Evolutionary conservation across 2,113 vertebrate genomes (phyloP).

Genomic region (Neolamprologus toae): DNA sequence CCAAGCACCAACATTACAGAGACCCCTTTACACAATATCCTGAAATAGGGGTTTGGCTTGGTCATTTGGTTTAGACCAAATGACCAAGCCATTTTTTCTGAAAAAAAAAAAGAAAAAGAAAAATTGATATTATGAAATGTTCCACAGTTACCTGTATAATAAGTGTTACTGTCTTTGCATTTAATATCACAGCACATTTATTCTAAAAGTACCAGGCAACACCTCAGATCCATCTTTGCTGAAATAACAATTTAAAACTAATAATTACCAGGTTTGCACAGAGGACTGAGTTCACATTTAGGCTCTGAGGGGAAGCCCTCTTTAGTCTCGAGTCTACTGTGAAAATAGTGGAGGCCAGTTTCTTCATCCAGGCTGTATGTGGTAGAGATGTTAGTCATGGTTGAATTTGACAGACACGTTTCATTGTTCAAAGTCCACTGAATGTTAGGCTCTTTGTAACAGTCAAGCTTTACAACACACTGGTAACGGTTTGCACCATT

Average conservation of each 20-base stretch:
- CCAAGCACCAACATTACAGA: neutral
- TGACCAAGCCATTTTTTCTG: too few species aligned
- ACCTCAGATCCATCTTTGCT: accelerated
- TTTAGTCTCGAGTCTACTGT: too few species aligned
- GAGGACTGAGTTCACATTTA: neutral
- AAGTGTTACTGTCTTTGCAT: accelerated
- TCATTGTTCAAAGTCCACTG: accelerated
- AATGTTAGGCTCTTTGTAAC: too few species aligned
- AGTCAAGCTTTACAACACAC: too few species aligned
- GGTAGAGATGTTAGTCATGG: accelerated
- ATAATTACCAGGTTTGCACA: neutral
- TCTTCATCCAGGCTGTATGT: too few species aligned
- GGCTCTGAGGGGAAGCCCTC: accelerated
- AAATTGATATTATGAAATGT: neutral
- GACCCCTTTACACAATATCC: neutral
- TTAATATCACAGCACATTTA: neutral
- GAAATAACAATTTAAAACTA: neutral
- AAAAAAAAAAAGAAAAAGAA: neutral
- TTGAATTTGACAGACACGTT: too few species aligned
- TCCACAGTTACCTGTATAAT: accelerated
- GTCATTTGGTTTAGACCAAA: neutral
- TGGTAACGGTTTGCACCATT: too few species aligned
- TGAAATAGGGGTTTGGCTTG: neutral
- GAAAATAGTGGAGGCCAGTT: too few species aligned
- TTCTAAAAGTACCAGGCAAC: neutral